Conservation (phyloP, 2,888 invertebrate species). For the Orthosia gracilis region DNA sequence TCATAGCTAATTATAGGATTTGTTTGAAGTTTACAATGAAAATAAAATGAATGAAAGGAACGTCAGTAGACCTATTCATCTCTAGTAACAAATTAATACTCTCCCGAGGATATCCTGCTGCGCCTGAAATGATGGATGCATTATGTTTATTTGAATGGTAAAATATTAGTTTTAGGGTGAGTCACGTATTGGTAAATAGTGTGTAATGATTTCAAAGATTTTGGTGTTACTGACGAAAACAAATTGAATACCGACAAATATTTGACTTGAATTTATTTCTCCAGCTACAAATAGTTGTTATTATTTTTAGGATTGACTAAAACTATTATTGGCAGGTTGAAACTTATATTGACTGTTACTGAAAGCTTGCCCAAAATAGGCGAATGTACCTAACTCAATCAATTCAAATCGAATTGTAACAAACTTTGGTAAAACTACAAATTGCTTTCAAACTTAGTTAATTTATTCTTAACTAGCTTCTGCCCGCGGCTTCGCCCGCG, state of each 20-base stretch:
- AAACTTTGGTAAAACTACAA: neutral
- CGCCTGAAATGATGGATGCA: conserved; percentile 55
- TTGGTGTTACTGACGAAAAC: neutral
- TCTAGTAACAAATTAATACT: conserved; percentile 58
- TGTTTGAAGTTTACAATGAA: conserved; percentile 21
- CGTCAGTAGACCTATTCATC: conserved; percentile 44
- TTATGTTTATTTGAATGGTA: conserved; percentile 60
- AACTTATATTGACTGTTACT: neutral
- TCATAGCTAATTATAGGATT: conserved; percentile 29
- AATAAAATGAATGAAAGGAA: conserved; percentile 36
- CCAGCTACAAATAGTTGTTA: neutral
- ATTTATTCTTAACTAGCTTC: too few relatives aligned
- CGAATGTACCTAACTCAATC: neutral
- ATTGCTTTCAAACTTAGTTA: neutral
- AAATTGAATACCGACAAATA: neutral
- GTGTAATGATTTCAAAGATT: conserved; percentile 18
- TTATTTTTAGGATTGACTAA: too few relatives aligned
- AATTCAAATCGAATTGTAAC: neutral
- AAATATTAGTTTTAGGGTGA: conserved; percentile 59
- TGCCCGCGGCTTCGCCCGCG: too few relatives aligned
- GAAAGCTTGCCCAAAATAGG: neutral
- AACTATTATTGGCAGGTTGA: too few relatives aligned
- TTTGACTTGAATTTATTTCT: neutral
- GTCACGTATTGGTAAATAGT: conserved; percentile 44
- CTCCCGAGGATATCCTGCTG: conserved; percentile 58